A percentile compares a stretch with the other conserved stretches of the same genome.
These are phyloP conservation scores for Tiliacea citrago DNA, from an alignment of 2,888 invertebrate species.

Conservation along the genomic window DNA sequence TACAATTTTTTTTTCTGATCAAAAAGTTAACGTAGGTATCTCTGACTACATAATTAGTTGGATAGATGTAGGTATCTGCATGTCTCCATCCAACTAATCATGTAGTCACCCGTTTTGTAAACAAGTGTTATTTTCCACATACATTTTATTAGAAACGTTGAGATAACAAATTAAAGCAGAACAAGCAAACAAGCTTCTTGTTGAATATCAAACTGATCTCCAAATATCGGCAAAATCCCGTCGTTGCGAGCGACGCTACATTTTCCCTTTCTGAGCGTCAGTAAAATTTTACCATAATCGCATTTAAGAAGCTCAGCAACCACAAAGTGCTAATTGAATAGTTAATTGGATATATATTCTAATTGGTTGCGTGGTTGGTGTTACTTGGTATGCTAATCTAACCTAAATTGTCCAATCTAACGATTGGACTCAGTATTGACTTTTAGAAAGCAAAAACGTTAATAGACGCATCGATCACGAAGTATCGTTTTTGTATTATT, in stretches of 20 bases:
- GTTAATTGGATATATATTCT: slow-evolving; percentile 53
- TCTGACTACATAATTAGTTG: background rate
- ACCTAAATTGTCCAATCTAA: slow-evolving; percentile 49
- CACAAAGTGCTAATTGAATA: slow-evolving; percentile 54
- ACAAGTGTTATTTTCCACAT: background rate
- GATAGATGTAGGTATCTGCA: background rate
- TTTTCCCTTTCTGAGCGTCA: slow-evolving; percentile 38
- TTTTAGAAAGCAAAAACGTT: slow-evolving; percentile 71
- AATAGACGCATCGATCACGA: slow-evolving; percentile 74
- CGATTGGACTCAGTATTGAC: slow-evolving; percentile 66
- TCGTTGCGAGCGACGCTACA: slow-evolving; percentile 21
- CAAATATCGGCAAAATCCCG: slow-evolving; percentile 41
- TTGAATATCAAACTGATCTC: slow-evolving; percentile 7
- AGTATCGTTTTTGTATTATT: slow-evolving; percentile 67
- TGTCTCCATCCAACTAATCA: too few relatives aligned
- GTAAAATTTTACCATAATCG: slow-evolving; percentile 53
- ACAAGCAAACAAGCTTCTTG: slow-evolving; percentile 11
- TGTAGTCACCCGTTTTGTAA: background rate
- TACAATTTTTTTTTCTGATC: too few relatives aligned
- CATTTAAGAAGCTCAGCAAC: slow-evolving; percentile 26
- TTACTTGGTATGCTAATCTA: slow-evolving; percentile 55
- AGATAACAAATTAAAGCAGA: background rate
- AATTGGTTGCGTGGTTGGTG: slow-evolving; percentile 44
- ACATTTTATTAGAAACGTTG: background rate
- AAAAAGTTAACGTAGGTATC: too few relatives aligned